These are phyloP conservation scores for Hyposoter didymator DNA, from an alignment of 2,888 invertebrate genomes.

Conservation along the genomic window DNA sequence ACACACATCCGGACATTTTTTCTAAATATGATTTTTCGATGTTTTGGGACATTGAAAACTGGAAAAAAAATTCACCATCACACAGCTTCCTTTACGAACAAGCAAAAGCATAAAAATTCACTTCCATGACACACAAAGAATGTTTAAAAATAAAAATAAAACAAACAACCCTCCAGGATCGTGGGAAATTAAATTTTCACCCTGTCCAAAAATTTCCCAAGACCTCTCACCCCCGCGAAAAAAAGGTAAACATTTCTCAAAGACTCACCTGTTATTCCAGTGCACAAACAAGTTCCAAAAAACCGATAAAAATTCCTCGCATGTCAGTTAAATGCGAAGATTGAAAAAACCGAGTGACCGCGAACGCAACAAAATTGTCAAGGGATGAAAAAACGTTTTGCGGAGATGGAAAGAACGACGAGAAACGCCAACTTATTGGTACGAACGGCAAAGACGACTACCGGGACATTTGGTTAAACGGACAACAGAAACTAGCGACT, in stretches of 20 bases:
- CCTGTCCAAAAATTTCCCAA: background rate
- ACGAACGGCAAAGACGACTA: slow-evolving; percentile 62
- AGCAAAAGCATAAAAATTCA: background rate
- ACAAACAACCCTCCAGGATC: too few relatives aligned
- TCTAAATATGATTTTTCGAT: too few relatives aligned
- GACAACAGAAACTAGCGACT: slow-evolving; percentile 59
- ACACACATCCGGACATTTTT: too few relatives aligned
- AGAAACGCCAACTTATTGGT: slow-evolving; percentile 44
- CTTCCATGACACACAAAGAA: background rate
- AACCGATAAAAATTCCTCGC: slow-evolving; percentile 43
- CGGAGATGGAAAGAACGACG: slow-evolving; percentile 37
- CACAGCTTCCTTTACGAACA: too few relatives aligned
- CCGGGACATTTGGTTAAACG: slow-evolving; percentile 58
- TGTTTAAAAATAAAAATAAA: background rate
- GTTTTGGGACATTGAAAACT: too few relatives aligned
- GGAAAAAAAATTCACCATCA: too few relatives aligned
- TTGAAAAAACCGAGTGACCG: background rate
- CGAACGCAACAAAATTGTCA: background rate
- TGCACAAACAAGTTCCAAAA: background rate
- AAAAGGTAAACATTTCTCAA: background rate
- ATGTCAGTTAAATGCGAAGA: slow-evolving; percentile 28
- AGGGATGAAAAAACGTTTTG: slow-evolving; percentile 23
- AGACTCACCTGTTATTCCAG: slow-evolving; percentile 62
- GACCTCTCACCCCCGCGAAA: background rate
- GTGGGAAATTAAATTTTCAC: too few relatives aligned